These are phyloP conservation scores for Lithodes maja DNA, from an alignment of 2,888 invertebrate genomes.

Conservation along the genomic window DNA sequence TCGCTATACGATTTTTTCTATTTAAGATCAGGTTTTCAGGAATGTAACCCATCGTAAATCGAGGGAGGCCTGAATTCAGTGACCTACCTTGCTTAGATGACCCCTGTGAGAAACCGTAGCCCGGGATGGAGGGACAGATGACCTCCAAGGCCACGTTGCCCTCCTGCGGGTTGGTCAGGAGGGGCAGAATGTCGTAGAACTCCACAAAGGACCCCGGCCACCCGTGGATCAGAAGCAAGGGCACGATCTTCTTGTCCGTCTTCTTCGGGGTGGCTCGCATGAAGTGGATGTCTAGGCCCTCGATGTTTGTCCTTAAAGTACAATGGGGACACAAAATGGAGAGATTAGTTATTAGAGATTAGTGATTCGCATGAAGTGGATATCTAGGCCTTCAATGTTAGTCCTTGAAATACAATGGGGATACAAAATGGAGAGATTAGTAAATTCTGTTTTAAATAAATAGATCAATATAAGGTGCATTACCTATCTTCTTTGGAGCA, in stretches of 20 bases:
- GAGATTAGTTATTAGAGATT: too few relatives aligned
- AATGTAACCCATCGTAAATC: too few relatives aligned
- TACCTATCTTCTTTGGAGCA: too few relatives aligned
- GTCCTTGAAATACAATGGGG: neutral
- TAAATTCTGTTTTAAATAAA: too few relatives aligned
- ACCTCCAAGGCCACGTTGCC: conserved; percentile 75
- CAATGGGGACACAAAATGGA: too few relatives aligned
- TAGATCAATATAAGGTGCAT: too few relatives aligned
- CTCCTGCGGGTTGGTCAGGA: conserved; percentile 78
- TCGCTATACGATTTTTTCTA: too few relatives aligned
- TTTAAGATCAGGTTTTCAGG: too few relatives aligned
- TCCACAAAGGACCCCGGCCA: conserved; percentile 91
- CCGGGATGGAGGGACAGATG: conserved; percentile 78
- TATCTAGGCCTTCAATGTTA: neutral
- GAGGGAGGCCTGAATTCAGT: too few relatives aligned
- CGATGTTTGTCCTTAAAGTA: conserved; percentile 80
- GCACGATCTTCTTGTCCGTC: conserved; percentile 76
- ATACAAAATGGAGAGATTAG: too few relatives aligned
- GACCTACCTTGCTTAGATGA: conserved; percentile 79
- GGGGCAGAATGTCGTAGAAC: conserved; percentile 85
- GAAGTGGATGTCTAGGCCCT: conserved; percentile 86
- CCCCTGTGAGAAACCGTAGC: conserved; percentile 78
- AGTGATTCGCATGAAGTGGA: conserved; percentile 61
- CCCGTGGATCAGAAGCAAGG: conserved; percentile 85
- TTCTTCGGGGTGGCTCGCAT: conserved; percentile 80